A percentile compares a stretch with the other conserved stretches of the same genome.
These are phyloP conservation scores for Erebia epiphron DNA, from an alignment of 2,888 invertebrate genomes.

Conservation along the genomic window DNA sequence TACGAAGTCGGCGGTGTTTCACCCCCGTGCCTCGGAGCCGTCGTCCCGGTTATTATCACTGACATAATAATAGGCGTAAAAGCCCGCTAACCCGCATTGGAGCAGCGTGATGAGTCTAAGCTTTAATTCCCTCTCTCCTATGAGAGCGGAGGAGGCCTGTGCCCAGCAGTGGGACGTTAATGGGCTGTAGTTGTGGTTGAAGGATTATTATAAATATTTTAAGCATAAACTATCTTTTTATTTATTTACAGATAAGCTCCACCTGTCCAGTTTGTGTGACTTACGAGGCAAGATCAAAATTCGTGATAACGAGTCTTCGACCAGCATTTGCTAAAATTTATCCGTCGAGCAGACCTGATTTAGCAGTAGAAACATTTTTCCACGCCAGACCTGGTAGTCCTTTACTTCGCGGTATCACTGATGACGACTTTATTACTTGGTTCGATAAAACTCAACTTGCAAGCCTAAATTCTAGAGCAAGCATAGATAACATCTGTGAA, in stretches of 20 bases:
- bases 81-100: too few species aligned
- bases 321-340: slow-evolving; percentile 86
- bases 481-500: slow-evolving; percentile 80
- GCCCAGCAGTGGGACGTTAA: too few species aligned
- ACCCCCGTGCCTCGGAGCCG: too few species aligned
- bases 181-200: too few species aligned
- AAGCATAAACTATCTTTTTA: not conserved
- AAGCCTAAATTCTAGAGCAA: slow-evolving; percentile 70
- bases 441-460: slow-evolving; percentile 83
- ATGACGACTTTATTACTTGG: slow-evolving; percentile 87
- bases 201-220: not conserved
- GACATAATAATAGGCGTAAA: too few species aligned
- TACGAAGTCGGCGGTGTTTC: too few species aligned
- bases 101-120: too few species aligned
- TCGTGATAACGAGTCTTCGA: slow-evolving; percentile 83
- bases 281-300: slow-evolving; percentile 83
- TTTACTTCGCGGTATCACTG: slow-evolving; percentile 83
- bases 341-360: slow-evolving; percentile 83
- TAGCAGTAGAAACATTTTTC: slow-evolving; percentile 86
- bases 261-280: slow-evolving; percentile 85
- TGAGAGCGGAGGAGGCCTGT: too few species aligned
- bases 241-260: slow-evolving; percentile 76
- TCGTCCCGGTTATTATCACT: too few species aligned
- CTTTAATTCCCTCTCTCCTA: too few species aligned
- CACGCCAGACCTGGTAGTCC: slow-evolving; percentile 84